These are phyloP conservation scores for Threskiornis aethiopicus DNA, from an alignment of 2,797 vertebrate genomes.

Conservation along the genomic window DNA sequence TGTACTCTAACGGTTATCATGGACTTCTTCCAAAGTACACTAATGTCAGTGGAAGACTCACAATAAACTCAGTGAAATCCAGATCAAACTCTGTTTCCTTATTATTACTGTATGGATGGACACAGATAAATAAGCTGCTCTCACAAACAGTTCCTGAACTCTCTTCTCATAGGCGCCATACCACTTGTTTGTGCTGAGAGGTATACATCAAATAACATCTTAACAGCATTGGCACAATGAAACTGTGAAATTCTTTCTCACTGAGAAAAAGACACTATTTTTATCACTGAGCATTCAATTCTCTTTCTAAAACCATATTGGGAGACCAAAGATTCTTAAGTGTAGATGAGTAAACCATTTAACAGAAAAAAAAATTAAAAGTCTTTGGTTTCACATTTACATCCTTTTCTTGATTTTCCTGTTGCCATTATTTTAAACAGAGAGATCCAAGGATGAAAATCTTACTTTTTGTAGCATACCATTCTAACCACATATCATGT, in stretches of 20 bases:
- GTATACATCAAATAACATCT: background rate
- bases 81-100: background rate
- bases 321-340: background rate
- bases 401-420: background rate
- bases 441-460: background rate
- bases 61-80: background rate
- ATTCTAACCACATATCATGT: background rate
- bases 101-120: background rate
- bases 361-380: background rate
- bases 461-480: background rate
- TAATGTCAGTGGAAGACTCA: background rate
- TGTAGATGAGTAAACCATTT: background rate
- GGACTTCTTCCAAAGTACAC: background rate
- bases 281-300: background rate
- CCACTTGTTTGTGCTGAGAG: background rate
- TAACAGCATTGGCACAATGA: background rate
- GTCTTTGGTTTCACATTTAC: background rate
- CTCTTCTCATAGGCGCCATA: background rate
- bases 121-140: background rate
- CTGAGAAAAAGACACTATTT: background rate
- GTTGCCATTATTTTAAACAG: background rate
- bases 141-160: background rate
- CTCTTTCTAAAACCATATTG: background rate
- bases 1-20: background rate
- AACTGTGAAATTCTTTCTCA: background rate